These are phyloP conservation scores for Porites rus DNA, from an alignment of 92 coral and sea anemone genomes.

Conservation along the genomic window DNA sequence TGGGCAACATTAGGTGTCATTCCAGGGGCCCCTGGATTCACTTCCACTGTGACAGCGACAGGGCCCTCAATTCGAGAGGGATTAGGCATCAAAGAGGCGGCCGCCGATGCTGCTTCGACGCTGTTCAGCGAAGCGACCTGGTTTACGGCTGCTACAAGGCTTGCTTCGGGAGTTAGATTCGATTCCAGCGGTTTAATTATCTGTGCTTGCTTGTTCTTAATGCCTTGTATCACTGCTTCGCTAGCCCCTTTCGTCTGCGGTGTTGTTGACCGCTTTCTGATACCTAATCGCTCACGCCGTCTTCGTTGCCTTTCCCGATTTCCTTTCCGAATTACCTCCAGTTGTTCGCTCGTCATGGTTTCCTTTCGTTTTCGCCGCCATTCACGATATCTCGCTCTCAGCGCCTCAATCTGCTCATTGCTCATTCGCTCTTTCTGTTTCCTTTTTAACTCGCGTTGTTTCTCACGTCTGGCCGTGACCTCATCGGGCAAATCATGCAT, in stretches of 20 bases:
- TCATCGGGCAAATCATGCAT: conserved; percentile 74
- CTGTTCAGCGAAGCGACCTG: conserved; percentile 48
- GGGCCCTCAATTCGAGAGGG: conserved; percentile 51
- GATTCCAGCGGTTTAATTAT: conserved; percentile 66
- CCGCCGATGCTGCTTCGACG: conserved; percentile 47
- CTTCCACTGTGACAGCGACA: conserved; percentile 45
- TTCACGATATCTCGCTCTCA: conserved; percentile 92
- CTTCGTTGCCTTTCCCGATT: conserved; percentile 93
- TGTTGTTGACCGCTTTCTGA: conserved; percentile 81
- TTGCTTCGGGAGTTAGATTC: conserved; percentile 48
- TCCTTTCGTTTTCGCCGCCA: conserved; percentile 95
- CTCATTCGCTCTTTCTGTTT: conserved; percentile 95
- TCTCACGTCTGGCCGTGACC: conserved; percentile 90
- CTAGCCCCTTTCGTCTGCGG: conserved; percentile 83
- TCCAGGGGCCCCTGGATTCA: conserved; percentile 38
- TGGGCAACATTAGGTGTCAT: conserved; percentile 15
- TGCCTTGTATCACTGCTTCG: conserved; percentile 84
- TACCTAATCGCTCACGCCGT: conserved; percentile 96
- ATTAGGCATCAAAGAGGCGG: conserved; percentile 50
- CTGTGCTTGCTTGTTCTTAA: conserved; percentile 80
- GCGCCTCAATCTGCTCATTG: conserved; percentile 87
- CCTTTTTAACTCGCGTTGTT: conserved; percentile 89
- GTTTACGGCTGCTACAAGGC: conserved; percentile 54
- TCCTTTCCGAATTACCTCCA: conserved; percentile 90
- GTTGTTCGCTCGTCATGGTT: conserved; percentile 93